Base-by-base conservation (phyloP, 2,113 vertebrate genomes). In the Fregetta grallaria region DNA sequence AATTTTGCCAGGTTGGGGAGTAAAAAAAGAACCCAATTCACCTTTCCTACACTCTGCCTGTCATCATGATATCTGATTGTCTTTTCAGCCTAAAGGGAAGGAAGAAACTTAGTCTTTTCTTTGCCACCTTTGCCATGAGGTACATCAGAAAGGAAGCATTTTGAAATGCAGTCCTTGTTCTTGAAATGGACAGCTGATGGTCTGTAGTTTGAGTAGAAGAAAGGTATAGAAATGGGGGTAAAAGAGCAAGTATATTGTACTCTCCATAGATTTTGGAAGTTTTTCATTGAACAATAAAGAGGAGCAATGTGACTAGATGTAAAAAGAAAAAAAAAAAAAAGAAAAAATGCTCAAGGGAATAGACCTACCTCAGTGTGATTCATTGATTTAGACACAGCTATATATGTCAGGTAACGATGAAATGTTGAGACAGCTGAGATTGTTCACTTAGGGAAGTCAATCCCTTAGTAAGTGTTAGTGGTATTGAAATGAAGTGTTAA, bases 341-440 rank as follows among this genome's bases (percentile, higher is more conserved):
- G 5, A 49, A 79, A 71, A 88, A 85, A 67, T 32, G 30, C 92
- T 92, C 59, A 68, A 76, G 76, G 83, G 83, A 36, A 78, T 93
- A 94, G 86, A 81, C 88, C 83, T 92, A n/a, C 80, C 68, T 92
- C 56, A 26, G 56, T 75, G 70, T 89, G 80, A 91, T 94, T 92
- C 96, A 89, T 85, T 94, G 95, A 92, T 91, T 89, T 76, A 94
- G 93, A 79, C 80, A 74, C 77, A 78, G 89, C 84, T 82, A 56
- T 89, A 42, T 76, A n/a, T 92, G 96, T 92, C 95, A 95, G 87
- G 73, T 82, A 94, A 84, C 1, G 14, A 94, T 87, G 94, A 97
- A 96, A 97, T 97, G 95, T 96, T 94, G 94, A 95, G 95, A 96
- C 91, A 96, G 80, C 86, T 85, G 76, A 96, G 95, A 96, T 96